These are phyloP conservation scores for Ceratina calcarata DNA, from an alignment of 1,140 invertebrate genomes.

Conservation along the genomic window DNA sequence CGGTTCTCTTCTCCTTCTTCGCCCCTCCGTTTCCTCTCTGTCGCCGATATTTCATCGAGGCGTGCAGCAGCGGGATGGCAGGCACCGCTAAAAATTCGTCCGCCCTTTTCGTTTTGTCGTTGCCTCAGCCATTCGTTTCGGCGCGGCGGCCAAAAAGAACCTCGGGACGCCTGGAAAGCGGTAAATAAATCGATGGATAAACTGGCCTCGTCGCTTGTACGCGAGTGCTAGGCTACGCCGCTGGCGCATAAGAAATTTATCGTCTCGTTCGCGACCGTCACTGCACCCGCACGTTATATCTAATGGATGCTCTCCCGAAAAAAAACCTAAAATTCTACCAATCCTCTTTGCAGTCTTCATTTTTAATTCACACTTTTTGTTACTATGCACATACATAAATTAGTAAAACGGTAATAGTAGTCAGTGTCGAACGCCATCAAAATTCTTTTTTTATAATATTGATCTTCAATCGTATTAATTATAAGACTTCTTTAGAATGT, in stretches of 20 bases:
- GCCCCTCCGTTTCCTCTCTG: not conserved
- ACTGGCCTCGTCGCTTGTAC: conserved; percentile 25
- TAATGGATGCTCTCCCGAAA: conserved; percentile 34
- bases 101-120: not conserved
- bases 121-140: conserved; percentile 36
- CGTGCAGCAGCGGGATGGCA: not conserved
- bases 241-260: conserved; percentile 56
- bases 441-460: too few species aligned
- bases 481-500: too few species aligned
- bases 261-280: conserved; percentile 43
- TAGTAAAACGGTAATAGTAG: too few species aligned
- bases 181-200: conserved; percentile 60
- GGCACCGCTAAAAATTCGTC: conserved; percentile 17
- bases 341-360: not conserved
- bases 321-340: too few species aligned
- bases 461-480: too few species aligned
- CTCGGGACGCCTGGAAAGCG: conserved; percentile 42
- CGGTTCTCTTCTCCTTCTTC: not conserved
- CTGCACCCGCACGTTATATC: conserved; percentile 3
- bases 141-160: conserved; percentile 21
- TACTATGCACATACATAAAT: too few species aligned
- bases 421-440: too few species aligned
- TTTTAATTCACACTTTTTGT: too few species aligned
- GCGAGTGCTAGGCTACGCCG: conserved; percentile 11
- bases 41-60: conserved; percentile 23